phyloP scores from a whole-genome alignment of 2,113 vertebrate genomes.

The Pandion haliaetus region DNA sequence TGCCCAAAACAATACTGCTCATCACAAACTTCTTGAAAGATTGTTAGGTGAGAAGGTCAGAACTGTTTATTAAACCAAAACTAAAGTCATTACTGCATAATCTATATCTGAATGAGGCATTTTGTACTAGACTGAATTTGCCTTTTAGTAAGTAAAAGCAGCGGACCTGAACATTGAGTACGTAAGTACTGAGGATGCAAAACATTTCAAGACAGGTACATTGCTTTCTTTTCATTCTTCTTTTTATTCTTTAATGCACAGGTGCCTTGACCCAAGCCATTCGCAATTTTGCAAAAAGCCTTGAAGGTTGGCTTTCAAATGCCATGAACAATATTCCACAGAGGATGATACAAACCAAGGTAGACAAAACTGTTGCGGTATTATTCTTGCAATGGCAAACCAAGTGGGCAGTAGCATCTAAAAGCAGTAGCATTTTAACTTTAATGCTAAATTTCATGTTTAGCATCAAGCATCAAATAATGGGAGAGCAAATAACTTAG shows the following conservation, averaged over 20 bases:
- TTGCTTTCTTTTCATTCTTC: constrained; percentile 54
- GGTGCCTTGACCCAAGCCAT: constrained; percentile 99
- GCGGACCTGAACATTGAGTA: not conserved
- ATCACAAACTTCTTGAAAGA: not conserved
- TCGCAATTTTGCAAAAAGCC: constrained; percentile 99
- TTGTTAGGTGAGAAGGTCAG: not conserved
- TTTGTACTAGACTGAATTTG: not conserved
- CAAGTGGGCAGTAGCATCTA: not conserved
- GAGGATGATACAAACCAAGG: constrained; percentile 98
- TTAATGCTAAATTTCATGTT: not conserved
- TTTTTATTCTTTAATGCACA: constrained; percentile 71
- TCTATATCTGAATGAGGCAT: not conserved
- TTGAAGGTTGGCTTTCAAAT: constrained; percentile 97
- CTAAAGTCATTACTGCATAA: not conserved
- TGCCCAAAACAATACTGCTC: not conserved
- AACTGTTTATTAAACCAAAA: not conserved
- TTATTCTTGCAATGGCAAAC: not conserved
- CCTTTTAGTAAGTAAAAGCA: not conserved
- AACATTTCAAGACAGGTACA: not conserved
- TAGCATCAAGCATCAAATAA: not conserved
- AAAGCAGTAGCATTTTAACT: not conserved
- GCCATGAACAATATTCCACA: constrained; percentile 98
- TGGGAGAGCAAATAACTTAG: constrained; percentile 7
- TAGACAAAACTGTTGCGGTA: constrained; percentile 48
- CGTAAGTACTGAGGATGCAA: not conserved